Conservation (phyloP, 2,888 invertebrate species). For the Sepioteuthis lessoniana region DNA sequence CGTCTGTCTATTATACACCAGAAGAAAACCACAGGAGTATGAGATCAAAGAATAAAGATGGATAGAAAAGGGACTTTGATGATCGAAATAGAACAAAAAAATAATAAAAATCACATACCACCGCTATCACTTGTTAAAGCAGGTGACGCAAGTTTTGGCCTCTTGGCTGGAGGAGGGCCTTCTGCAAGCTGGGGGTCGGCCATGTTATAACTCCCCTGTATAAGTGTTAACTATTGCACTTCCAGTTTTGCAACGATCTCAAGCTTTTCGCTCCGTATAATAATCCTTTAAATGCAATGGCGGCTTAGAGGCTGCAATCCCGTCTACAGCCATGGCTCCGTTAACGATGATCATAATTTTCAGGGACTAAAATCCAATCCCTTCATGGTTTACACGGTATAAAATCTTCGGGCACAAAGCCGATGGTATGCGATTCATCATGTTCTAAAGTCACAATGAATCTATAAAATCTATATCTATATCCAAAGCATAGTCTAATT, state of each 20-base stretch:
- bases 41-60: not conserved
- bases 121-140: slow-evolving; percentile 66
- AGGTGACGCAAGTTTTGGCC: slow-evolving; percentile 84
- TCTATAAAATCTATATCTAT: slow-evolving; percentile 51
- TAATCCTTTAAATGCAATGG: slow-evolving; percentile 48
- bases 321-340: slow-evolving; percentile 45
- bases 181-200: slow-evolving; percentile 91
- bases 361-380: slow-evolving; percentile 48
- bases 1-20: slow-evolving; percentile 48
- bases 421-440: slow-evolving; percentile 56
- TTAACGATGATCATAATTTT: slow-evolving; percentile 42
- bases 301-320: slow-evolving; percentile 46
- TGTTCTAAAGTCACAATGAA: slow-evolving; percentile 59
- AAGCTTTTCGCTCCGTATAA: slow-evolving; percentile 47
- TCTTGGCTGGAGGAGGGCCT: slow-evolving; percentile 97
- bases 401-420: slow-evolving; percentile 49
- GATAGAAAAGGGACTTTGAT: slow-evolving; percentile 38
- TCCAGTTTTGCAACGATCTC: slow-evolving; percentile 44
- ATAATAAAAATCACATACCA: slow-evolving; percentile 61
- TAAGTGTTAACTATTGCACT: slow-evolving; percentile 48
- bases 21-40: not conserved
- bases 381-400: slow-evolving; percentile 43
- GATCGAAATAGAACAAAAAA: slow-evolving; percentile 54
- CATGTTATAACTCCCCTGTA: slow-evolving; percentile 78
- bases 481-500: slow-evolving; percentile 50